A percentile compares a stretch with the other conserved stretches of the same genome.
phyloP scores from a whole-genome alignment of 2,888 invertebrate genomes.

The Meiosimyza platycephala region DNA sequence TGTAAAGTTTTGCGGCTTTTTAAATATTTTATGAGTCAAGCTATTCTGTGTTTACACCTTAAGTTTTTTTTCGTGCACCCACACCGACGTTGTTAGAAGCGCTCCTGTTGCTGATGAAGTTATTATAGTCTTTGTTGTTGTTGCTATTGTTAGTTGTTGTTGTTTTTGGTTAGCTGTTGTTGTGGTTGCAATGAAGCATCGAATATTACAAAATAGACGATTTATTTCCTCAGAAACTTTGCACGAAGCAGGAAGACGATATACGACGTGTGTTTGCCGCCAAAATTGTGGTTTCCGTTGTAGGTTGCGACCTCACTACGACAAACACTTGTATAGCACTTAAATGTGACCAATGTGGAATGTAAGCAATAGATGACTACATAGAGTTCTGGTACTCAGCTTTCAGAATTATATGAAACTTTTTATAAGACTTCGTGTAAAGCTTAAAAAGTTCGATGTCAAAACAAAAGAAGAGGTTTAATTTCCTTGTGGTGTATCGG shows the following conservation, averaged over 20 bases:
- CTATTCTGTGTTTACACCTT: slow-evolving; percentile 59
- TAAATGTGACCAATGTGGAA: too few relatives aligned
- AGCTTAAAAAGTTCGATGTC: too few relatives aligned
- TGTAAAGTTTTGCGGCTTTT: slow-evolving; percentile 59
- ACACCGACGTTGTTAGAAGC: slow-evolving; percentile 10
- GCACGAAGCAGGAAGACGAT: background rate
- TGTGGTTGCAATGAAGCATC: slow-evolving; percentile 43
- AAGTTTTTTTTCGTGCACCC: slow-evolving; percentile 44
- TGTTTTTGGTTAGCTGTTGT: slow-evolving; percentile 40
- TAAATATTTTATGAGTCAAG: slow-evolving; percentile 65
- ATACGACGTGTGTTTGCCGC: slow-evolving; percentile 32
- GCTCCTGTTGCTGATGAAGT: slow-evolving; percentile 43
- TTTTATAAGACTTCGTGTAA: too few relatives aligned
- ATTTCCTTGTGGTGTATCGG: too few relatives aligned
- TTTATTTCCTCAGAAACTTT: slow-evolving; percentile 48
- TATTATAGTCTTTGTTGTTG: slow-evolving; percentile 39
- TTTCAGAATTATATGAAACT: too few relatives aligned
- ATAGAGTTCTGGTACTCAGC: too few relatives aligned
- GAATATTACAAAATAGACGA: slow-evolving; percentile 47
- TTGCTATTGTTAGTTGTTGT: slow-evolving; percentile 41
- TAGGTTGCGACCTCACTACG: slow-evolving; percentile 5
- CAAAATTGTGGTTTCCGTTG: slow-evolving; percentile 40
- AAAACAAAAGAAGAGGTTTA: too few relatives aligned
- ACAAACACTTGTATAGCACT: slow-evolving; percentile 3
- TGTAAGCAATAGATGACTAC: too few relatives aligned